Conservation (phyloP, 2,888 invertebrate genomes). For the Scrobipalpa costella region DNA sequence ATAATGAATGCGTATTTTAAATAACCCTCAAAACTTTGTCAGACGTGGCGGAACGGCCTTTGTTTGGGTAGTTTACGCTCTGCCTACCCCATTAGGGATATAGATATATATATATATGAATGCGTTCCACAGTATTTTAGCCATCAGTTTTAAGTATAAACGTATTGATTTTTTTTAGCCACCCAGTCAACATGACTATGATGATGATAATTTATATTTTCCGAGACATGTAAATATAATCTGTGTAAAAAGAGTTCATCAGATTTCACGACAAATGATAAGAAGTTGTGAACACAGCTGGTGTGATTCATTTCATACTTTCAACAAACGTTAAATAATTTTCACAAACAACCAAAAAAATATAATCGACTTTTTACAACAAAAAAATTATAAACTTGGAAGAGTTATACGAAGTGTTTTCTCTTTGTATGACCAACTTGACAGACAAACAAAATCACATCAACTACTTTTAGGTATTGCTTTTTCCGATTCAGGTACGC, state of each 20-base stretch:
- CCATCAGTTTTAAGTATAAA: too few species aligned
- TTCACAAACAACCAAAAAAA: constrained; percentile 3
- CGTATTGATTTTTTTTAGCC: too few species aligned
- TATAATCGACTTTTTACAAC: not conserved
- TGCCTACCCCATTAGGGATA: too few species aligned
- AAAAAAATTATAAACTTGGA: constrained; percentile 8
- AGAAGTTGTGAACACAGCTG: constrained; percentile 31
- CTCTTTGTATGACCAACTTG: constrained; percentile 2
- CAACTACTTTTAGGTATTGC: constrained; percentile 11
- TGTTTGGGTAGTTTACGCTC: too few species aligned
- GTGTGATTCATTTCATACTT: constrained; percentile 25
- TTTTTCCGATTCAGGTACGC: constrained; percentile 7
- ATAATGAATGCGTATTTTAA: too few species aligned
- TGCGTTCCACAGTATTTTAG: too few species aligned
- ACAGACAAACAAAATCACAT: constrained; percentile 12
- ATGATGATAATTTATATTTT: too few species aligned
- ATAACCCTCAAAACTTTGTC: too few species aligned
- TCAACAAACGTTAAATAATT: constrained; percentile 20
- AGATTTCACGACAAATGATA: not conserved
- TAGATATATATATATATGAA: too few species aligned
- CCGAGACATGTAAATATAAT: not conserved
- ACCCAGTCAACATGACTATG: too few species aligned
- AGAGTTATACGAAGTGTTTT: not conserved
- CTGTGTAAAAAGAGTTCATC: constrained; percentile 10
- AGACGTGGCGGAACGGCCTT: too few species aligned